Base-by-base conservation (phyloP, 2,797 vertebrate species). In the Loris lydekkerianus region DNA sequence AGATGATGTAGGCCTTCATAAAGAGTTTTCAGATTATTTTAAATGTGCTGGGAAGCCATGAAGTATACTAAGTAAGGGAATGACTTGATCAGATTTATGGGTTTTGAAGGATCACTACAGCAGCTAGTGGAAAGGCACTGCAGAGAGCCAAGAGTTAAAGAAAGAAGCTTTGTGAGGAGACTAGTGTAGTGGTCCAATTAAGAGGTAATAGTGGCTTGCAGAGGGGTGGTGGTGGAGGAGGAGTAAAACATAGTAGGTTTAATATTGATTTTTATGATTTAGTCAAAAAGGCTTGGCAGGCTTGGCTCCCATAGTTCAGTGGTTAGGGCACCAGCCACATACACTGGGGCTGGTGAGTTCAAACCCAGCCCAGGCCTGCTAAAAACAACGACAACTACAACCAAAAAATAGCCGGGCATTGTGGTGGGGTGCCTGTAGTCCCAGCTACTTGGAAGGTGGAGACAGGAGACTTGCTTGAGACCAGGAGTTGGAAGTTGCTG, bases 21-120 rank as follows among this genome's bases (percentile, higher is more conserved):
- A 82, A 63, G 34, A 81, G 29, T 92, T 96, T 91, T 14, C 15
- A 58, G 23, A n/a, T 56, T 58, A 80, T 58, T 92, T 89, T 81
- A 88, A 94, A 91, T 49, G 63, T 72, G 61, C 65, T 67, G 53
- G 75, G 37, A 87, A 78, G 11, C 63, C 61, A 60, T 23, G 3
- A 10, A 69, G n/a, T 31, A 3, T 60, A 84, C 23, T 60, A 37
- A 93, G 25, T 65, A 78, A 60, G 25, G 29, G 49, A 95, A 77
- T 93, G 37, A 84, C 25, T 87, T 95, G n/a, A 72, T 31, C 83
- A 89, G 85, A 93, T 81, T 85, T 37, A 34, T 17, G 11, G 13
- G 69, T 91, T 91, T 84, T 77, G 20, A 80, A 93, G 84, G 40
- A 43, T 84, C 58, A 34, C 8, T 25, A 31, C 17, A 78, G 58